phyloP scores from a whole-genome alignment of 2,797 vertebrate species.

The Toxotes lorentzi region DNA sequence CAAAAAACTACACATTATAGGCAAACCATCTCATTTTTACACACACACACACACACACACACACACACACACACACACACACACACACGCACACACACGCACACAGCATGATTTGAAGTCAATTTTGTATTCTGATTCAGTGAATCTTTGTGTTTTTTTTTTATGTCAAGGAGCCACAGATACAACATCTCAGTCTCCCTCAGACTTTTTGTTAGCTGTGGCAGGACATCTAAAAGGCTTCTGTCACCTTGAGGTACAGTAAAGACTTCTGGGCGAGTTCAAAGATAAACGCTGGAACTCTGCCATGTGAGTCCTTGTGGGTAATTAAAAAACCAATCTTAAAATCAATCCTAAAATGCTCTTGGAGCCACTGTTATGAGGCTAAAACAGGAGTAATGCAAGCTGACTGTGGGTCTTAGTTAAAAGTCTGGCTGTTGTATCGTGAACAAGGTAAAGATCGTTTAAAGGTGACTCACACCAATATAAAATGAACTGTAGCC shows the following conservation, averaged over 20 bases:
- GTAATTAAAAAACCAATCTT: constrained; percentile 30
- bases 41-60: no score
- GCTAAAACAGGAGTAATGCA: background rate
- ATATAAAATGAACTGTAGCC: background rate
- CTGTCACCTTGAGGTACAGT: background rate
- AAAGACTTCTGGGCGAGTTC: background rate
- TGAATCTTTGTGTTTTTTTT: no score
- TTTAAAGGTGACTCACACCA: constrained; percentile 1
- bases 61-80: no score
- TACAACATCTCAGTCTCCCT: no score
- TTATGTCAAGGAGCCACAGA: background rate
- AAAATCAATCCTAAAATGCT: constrained; percentile 17
- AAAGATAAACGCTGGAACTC: background rate
- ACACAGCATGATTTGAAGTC: no score
- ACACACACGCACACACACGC: no score
- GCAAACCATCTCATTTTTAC: no score
- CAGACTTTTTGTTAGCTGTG: background rate
- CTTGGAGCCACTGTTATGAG: background rate
- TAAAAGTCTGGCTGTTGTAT: background rate
- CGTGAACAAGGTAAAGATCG: background rate
- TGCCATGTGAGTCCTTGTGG: background rate
- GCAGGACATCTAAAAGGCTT: background rate
- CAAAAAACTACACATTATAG: no score
- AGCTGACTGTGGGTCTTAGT: background rate
- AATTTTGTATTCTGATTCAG: no score